phyloP scores from a whole-genome alignment of 2,888 invertebrate species.

The Dioctria linearis region DNA sequence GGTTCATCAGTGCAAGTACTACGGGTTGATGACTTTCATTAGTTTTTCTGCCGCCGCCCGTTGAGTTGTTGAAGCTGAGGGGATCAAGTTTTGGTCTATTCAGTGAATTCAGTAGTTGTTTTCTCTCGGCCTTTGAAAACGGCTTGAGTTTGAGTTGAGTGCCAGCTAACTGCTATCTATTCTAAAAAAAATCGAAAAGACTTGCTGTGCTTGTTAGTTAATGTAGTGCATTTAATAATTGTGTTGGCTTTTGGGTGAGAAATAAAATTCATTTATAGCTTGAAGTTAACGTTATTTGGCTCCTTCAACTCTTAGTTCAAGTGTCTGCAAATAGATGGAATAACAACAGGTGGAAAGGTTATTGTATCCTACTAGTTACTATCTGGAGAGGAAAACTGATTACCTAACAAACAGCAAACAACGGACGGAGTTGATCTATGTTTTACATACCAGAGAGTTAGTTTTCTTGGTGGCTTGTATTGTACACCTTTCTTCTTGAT shows the following conservation, averaged over 20 bases:
- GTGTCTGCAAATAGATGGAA: slow-evolving; percentile 18
- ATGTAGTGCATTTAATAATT: no score
- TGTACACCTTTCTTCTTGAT: slow-evolving; percentile 26
- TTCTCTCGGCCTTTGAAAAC: slow-evolving; percentile 5
- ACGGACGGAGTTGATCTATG: not conserved
- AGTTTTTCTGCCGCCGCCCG: not conserved
- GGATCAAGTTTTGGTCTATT: not conserved
- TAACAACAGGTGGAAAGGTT: slow-evolving; percentile 48
- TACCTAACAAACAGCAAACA: slow-evolving; percentile 26
- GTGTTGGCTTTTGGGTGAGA: no score
- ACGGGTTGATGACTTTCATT: slow-evolving; percentile 25
- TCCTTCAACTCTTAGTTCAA: no score
- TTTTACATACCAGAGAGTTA: slow-evolving; percentile 5
- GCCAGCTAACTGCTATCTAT: no score
- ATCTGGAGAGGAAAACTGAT: slow-evolving; percentile 18
- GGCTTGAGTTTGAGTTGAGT: no score
- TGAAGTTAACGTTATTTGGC: no score
- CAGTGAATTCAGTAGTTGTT: slow-evolving; percentile 3
- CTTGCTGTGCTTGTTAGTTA: no score
- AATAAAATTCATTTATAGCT: no score
- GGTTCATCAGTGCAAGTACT: slow-evolving; percentile 50
- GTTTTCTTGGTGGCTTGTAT: slow-evolving; percentile 18
- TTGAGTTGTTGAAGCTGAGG: not conserved
- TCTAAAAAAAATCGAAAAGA: no score
- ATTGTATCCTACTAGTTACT: slow-evolving; percentile 2